phyloP scores from a whole-genome alignment of 2,888 invertebrate genomes.

The Drosophila greeni region DNA sequence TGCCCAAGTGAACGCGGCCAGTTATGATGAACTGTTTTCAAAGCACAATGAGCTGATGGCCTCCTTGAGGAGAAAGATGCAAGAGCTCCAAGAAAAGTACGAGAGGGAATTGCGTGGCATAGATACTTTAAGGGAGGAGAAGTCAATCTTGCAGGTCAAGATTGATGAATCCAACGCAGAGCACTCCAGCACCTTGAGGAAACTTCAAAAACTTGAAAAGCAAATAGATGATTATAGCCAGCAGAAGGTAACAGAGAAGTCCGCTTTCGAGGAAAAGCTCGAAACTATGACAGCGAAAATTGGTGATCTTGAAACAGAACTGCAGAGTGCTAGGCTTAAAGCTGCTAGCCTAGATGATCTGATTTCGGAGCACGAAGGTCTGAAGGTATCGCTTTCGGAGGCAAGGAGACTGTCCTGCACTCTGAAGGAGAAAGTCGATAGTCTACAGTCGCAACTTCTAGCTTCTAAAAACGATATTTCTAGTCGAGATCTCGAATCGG shows the following conservation, averaged over 20 bases:
- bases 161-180: not conserved
- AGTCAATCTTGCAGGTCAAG: conserved; percentile 4
- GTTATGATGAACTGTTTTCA: conserved; percentile 13
- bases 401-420: not conserved
- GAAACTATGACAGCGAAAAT: conserved; percentile 38
- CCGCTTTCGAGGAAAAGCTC: conserved; percentile 10
- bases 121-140: conserved; percentile 38
- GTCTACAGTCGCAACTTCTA: not conserved
- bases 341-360: conserved; percentile 23
- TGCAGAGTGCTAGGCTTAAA: conserved; percentile 13
- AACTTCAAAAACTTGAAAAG: not conserved
- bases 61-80: conserved; percentile 16
- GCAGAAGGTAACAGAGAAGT: conserved; percentile 5
- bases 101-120: too few relatives aligned
- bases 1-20: not conserved
- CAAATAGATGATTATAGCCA: not conserved
- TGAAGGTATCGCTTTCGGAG: conserved; percentile 2
- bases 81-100: too few relatives aligned
- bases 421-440: not conserved
- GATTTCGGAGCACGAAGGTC: not conserved
- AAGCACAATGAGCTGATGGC: conserved; percentile 11
- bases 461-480: not conserved
- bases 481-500: not conserved
- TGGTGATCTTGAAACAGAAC: conserved; percentile 13
- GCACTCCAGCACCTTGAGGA: not conserved